Conservation (phyloP, 2,888 invertebrate species). For the Pomacea canaliculata region DNA sequence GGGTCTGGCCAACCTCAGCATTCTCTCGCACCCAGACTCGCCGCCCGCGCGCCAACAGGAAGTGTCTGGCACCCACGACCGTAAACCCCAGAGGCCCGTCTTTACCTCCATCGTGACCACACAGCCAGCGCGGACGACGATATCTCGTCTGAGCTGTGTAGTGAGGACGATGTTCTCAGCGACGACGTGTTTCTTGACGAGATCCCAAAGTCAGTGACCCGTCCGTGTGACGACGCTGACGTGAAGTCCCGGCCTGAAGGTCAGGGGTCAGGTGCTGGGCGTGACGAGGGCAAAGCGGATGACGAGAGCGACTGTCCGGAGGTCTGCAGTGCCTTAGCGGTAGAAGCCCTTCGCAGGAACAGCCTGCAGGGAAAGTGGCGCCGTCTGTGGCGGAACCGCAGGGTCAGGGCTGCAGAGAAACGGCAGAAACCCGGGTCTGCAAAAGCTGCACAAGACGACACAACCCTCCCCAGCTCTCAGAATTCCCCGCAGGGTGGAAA, state of each 20-base stretch:
- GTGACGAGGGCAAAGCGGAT: not conserved
- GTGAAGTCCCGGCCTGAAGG: not conserved
- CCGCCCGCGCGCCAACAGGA: not conserved
- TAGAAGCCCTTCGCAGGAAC: constrained; percentile 14
- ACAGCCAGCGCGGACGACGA: constrained; percentile 7
- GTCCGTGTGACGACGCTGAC: too few relatives aligned
- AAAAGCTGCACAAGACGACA: too few relatives aligned
- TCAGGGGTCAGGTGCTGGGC: not conserved
- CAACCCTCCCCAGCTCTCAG: too few relatives aligned
- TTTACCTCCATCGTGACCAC: not conserved
- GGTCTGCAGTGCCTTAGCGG: not conserved
- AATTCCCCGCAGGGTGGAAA: too few relatives aligned
- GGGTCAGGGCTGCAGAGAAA: not conserved
- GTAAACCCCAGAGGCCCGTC: not conserved
- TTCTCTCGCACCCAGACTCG: not conserved
- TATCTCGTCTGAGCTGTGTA: constrained; percentile 3
- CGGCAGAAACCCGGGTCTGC: not conserved
- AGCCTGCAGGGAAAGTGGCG: constrained; percentile 17
- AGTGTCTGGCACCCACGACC: not conserved
- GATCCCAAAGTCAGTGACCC: not conserved
- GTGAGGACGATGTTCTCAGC: constrained; percentile 21
- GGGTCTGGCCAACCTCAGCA: constrained; percentile 14
- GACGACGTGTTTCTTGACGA: constrained; percentile 21
- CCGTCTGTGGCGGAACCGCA: constrained; percentile 8
- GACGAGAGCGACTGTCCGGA: not conserved